Conservation (phyloP, 2,113 vertebrate genomes). For the Penelope pileata region DNA sequence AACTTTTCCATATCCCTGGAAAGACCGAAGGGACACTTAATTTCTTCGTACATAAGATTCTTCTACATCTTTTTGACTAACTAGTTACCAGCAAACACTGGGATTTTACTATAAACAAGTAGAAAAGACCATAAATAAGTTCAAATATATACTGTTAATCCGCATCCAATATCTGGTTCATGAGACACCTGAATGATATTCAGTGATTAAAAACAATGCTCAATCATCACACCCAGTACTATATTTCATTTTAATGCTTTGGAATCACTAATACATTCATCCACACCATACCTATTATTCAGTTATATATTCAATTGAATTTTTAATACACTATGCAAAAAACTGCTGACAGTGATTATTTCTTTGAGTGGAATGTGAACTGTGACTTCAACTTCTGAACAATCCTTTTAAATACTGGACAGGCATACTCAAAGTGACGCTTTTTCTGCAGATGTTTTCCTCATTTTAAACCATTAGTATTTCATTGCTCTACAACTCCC, state of each 20-base stretch:
- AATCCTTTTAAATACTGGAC: not conserved
- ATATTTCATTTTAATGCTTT: not conserved
- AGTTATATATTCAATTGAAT: not conserved
- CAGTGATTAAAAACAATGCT: accelerated
- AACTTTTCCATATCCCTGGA: not conserved
- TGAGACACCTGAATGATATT: not conserved
- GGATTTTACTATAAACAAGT: not conserved
- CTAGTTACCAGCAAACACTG: not conserved
- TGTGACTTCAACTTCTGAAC: not conserved
- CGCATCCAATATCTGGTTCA: not conserved
- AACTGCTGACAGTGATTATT: not conserved
- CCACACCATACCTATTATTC: not conserved
- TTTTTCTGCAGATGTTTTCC: not conserved
- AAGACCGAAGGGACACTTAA: not conserved
- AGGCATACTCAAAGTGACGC: not conserved
- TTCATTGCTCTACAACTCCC: not conserved
- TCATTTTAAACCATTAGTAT: not conserved
- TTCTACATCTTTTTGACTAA: not conserved
- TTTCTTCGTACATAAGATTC: not conserved
- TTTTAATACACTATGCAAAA: not conserved
- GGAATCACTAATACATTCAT: not conserved
- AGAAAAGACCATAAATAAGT: not conserved
- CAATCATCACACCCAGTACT: not conserved
- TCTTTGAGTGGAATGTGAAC: not conserved
- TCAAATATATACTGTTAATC: not conserved